Evolutionary conservation across 2,888 invertebrate genomes (phyloP).

Genomic region (Hirtodrosophila trivittata): DNA sequence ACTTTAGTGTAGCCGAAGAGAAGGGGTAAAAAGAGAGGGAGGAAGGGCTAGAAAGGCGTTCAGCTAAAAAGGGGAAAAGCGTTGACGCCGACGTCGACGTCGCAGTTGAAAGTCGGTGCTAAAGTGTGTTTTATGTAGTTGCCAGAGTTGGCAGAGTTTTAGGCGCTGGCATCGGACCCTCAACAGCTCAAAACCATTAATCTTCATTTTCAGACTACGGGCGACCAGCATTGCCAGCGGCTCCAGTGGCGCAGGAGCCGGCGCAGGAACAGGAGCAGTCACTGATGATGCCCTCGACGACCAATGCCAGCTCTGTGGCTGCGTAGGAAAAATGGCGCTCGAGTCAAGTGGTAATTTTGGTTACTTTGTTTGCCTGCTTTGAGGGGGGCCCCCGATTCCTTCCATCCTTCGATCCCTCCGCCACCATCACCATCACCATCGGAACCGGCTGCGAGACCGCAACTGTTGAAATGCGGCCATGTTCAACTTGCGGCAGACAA

Average conservation of each 20-base stretch:
- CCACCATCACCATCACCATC: too few relatives aligned
- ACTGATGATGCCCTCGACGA: constrained; percentile 51
- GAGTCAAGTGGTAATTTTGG: constrained; percentile 77
- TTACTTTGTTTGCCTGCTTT: constrained; percentile 66
- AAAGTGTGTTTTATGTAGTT: constrained; percentile 75
- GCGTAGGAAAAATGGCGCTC: constrained; percentile 59
- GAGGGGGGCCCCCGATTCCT: neutral
- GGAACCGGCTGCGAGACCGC: constrained; percentile 29
- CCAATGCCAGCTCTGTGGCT: constrained; percentile 42
- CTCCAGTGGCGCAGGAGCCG: constrained; percentile 33
- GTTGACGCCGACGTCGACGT: constrained; percentile 5
- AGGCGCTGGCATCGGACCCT: constrained; percentile 44
- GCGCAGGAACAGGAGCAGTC: constrained; percentile 28
- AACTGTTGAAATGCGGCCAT: constrained; percentile 74
- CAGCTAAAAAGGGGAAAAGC: constrained; percentile 37
- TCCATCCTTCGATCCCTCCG: too few relatives aligned
- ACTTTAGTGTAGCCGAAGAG: constrained; percentile 16
- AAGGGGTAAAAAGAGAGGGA: too few relatives aligned
- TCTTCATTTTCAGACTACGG: constrained; percentile 76
- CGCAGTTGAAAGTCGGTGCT: constrained; percentile 35
- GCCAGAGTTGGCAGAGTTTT: constrained; percentile 55
- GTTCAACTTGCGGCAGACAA: constrained; percentile 71
- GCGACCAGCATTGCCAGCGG: constrained; percentile 18
- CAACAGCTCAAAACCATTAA: constrained; percentile 76
- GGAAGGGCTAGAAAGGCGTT: constrained; percentile 3